Evolutionary conservation across 2,888 invertebrate species (phyloP).

Genomic region (Marasmarcha lunaedactyla): DNA sequence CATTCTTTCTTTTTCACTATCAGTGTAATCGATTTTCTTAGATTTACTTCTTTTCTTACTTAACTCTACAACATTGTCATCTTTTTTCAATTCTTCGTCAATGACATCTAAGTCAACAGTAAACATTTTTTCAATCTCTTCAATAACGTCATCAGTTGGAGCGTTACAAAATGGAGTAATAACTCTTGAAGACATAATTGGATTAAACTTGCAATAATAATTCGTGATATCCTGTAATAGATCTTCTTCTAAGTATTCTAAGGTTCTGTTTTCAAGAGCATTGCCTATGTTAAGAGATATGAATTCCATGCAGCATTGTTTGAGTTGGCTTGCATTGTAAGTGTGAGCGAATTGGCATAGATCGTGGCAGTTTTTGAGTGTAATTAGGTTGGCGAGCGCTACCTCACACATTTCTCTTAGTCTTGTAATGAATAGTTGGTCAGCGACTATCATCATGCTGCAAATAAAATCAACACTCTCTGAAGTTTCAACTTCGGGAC

Average conservation of each 20-base stretch:
- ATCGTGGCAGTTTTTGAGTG: constrained; percentile 81
- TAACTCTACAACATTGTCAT: constrained; percentile 42
- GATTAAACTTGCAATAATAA: constrained; percentile 75
- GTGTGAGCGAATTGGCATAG: constrained; percentile 80
- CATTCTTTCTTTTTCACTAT: constrained; percentile 51
- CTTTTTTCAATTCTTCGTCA: constrained; percentile 60
- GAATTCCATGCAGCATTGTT: constrained; percentile 80
- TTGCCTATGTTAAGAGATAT: constrained; percentile 80
- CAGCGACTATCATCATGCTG: constrained; percentile 81
- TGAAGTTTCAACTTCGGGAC: constrained; percentile 67
- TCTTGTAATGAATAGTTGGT: constrained; percentile 80
- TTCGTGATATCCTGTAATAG: constrained; percentile 74
- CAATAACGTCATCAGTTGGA: constrained; percentile 68
- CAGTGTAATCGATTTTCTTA: constrained; percentile 58
- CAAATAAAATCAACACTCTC: constrained; percentile 79
- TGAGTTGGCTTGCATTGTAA: constrained; percentile 81
- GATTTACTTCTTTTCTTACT: constrained; percentile 44
- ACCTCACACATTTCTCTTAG: constrained; percentile 81
- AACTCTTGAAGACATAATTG: constrained; percentile 71
- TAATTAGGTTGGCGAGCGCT: constrained; percentile 73
- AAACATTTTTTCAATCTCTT: constrained; percentile 39
- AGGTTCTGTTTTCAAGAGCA: constrained; percentile 75
- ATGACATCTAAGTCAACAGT: constrained; percentile 59
- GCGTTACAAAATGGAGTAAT: constrained; percentile 78
- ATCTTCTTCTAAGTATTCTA: constrained; percentile 74